Percentiles rank a stretch among this genome's conserved stretches.
Evolutionary conservation across 2,113 vertebrate species (phyloP).

Genomic region (Xenopus laevis): DNA sequence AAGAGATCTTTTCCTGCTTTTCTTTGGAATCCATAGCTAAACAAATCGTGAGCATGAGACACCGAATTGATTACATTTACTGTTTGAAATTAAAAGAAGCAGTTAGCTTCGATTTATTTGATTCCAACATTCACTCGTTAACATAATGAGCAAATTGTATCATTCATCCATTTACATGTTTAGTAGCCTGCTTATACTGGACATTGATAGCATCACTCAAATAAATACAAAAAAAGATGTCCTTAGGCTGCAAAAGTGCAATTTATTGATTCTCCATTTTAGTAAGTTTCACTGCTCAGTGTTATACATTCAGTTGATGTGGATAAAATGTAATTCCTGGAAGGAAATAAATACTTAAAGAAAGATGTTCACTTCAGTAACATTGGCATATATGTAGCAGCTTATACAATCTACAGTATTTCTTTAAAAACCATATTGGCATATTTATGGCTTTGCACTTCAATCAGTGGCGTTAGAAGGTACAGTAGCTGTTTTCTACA

Average conservation of each 20-base stretch:
- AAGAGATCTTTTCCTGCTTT: constrained; percentile 32
- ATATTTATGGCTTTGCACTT: no score
- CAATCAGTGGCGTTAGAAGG: no score
- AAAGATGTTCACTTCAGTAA: no score
- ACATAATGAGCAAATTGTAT: constrained; percentile 15
- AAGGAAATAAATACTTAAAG: no score
- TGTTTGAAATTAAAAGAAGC: constrained; percentile 35
- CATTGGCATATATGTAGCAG: no score
- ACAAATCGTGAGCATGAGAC: constrained; percentile 23
- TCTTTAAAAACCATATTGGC: no score
- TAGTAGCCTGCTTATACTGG: constrained; percentile 6
- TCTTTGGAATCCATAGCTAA: constrained; percentile 3
- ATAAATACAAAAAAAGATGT: not conserved
- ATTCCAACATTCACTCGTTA: not conserved
- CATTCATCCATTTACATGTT: constrained; percentile 27
- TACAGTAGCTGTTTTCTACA: no score
- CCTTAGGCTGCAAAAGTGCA: no score
- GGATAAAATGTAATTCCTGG: not conserved
- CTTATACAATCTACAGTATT: no score
- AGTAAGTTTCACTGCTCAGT: no score
- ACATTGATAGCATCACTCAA: not conserved
- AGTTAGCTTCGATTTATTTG: constrained; percentile 20
- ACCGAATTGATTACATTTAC: constrained; percentile 25
- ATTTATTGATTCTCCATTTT: no score
- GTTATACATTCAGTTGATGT: no score